A percentile compares a stretch with the other conserved stretches of the same genome.
Conservation (phyloP, 1,140 invertebrate species). For the Contarinia nasturtii region DNA sequence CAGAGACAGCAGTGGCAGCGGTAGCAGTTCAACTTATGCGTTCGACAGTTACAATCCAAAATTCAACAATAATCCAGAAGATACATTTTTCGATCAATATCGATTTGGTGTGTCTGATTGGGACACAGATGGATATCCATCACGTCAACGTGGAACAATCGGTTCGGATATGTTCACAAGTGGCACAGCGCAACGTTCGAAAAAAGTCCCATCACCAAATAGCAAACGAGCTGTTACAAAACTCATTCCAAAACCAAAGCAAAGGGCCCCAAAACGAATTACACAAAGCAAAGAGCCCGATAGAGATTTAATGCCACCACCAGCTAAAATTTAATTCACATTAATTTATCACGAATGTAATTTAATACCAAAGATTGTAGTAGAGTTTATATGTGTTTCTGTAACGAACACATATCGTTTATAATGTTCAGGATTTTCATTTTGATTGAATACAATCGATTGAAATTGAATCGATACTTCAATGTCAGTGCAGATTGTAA, state of each 20-base stretch:
- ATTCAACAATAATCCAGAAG: conserved; percentile 22
- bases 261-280: neutral
- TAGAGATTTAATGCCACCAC: neutral
- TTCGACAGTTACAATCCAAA: conserved; percentile 20
- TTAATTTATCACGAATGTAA: neutral
- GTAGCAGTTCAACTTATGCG: neutral
- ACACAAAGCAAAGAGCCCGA: neutral
- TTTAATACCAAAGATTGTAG: neutral
- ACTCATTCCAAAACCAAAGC: neutral
- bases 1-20: conserved; percentile 3
- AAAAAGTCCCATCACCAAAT: neutral
- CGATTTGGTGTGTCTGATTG: neutral
- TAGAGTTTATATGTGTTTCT: neutral
- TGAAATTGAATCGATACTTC: no score
- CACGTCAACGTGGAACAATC: neutral
- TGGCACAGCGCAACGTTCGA: neutral
- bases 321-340: neutral
- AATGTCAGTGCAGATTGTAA: no score
- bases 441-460: neutral
- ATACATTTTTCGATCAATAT: conserved; percentile 15
- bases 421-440: neutral
- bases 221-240: neutral
- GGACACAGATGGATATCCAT: neutral
- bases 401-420: neutral
- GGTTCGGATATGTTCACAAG: neutral